Percentiles rank a stretch among this genome's conserved stretches.
These are phyloP conservation scores for Pipistrellus nathusii DNA, from an alignment of 2,797 vertebrate genomes.

Conservation along the genomic window DNA sequence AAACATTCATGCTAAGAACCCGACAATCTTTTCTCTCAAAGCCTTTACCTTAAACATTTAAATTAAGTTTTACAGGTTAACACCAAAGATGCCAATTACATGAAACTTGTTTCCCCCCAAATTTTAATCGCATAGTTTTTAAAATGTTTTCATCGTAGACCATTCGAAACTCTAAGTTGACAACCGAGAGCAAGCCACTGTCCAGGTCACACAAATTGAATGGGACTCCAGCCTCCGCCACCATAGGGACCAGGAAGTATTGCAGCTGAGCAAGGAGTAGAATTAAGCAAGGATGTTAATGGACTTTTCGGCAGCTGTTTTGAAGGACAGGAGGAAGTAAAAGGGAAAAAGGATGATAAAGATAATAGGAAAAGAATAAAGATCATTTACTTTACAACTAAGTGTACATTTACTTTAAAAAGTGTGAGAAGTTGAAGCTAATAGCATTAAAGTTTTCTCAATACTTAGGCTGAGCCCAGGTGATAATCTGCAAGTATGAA, in stretches of 20 bases:
- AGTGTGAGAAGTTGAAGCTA: background rate
- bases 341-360: slow-evolving; percentile 11
- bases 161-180: background rate
- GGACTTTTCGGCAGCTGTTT: background rate
- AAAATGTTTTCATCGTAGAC: background rate
- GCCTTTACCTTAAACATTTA: slow-evolving; percentile 45
- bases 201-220: background rate
- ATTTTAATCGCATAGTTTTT: background rate
- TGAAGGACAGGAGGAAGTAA: background rate
- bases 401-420: slow-evolving; percentile 29
- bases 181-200: background rate
- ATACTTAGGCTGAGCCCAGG: background rate
- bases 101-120: background rate
- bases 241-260: background rate
- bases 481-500: background rate
- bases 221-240: background rate
- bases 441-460: background rate
- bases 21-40: slow-evolving; percentile 11
- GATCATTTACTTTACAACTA: slow-evolving; percentile 1
- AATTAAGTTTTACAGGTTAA: slow-evolving; percentile 20
- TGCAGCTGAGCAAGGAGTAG: background rate
- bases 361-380: background rate
- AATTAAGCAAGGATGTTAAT: background rate
- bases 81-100: slow-evolving; percentile 21
- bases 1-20: slow-evolving; percentile 35